Evolutionary conservation across 2,888 invertebrate species (phyloP), one percentile per base, ranked within the genome.

Genomic region (Melanophora roralis): DNA sequence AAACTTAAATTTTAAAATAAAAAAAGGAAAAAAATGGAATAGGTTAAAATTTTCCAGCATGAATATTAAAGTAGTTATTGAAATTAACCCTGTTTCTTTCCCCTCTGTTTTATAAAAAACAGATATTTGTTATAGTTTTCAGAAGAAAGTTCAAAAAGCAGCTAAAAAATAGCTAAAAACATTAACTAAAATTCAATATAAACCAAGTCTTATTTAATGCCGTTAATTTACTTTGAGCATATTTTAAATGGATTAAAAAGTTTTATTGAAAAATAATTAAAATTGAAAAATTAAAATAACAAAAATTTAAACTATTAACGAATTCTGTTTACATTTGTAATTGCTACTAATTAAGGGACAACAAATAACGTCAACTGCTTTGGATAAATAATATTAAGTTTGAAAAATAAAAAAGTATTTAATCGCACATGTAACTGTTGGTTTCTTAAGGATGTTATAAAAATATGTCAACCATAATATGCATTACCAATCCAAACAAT

Each of bases 191-290:
- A 51, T 1, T 40, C 11, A 19, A 72, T 67, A 77, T 53, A 27
- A 5, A 72, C 38, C 27, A 60, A 72, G 36, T 67, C 64, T 38
- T 36, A 21, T 14, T 69, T 9, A 9, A 57, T 59, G 51, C 69
- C 59, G 69, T 65, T 64, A 78, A 67, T 62, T 60, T 47, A 78
- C 68, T 74, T 74, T 69, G 64, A 73, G 49, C 64, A 64, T 43
- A 40, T 68, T 74, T 74, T 53, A 78, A 78, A 78, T 65, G 11
- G 27, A 78, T 64, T 68, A 49, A 65, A 78, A 78, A 74, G 57
- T 78, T 78, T 78, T 57, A 40, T 51, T 45, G 34, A 19, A 12
- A 40, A 19, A 43, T n/a, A n/a, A 27, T 27, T 27, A 11, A 45
- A 4, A 43, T 16, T 53, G 55, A 60, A 40, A 43, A 49, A 21